Base-by-base conservation (phyloP, 2,888 invertebrate species). In the Sminthurinus aureus region DNA sequence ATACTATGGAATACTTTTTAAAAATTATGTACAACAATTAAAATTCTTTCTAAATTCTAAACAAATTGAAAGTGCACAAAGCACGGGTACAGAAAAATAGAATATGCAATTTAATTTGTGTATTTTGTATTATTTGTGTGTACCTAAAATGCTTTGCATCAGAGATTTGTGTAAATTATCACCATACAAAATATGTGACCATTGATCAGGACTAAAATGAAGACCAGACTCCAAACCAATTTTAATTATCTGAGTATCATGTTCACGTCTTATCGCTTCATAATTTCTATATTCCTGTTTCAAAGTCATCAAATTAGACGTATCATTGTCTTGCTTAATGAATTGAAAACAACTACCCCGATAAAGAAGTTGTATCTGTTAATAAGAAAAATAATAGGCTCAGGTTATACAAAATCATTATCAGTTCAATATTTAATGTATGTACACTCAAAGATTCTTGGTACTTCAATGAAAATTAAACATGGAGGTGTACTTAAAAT, bases 281-380 rank as follows among this genome's bases (percentile, higher is more conserved):
- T 99, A 99, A 0, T 96, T 96, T 20, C 98, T 93, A 90, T 98
- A 99, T 90, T 99, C 98, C 89, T 98, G 98, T 90, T 98, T 98
- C 22, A 98, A 91, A 90, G 99, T 98, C 99, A 99, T 99, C 85
- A 99, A 91, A 0, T 98, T 98, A 0, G 98, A 98, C 91, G 98
- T 98, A 52, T 96, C 96, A 73, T 71, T 20, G 22, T 98, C 98
- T 74, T 98, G 93, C 91, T 99, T 99, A 0, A 97, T 96, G 66
- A 98, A 98, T 93, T 98, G 98, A 91, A 99, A 99, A 91, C 99
- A 99, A 85, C 98, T 98, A 78, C 99, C 99, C 89, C 99, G 93
- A 91, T 99, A 99, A 50, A 99, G 92, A 80, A 99, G 93, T 91
- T 99, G 99, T 82, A 99, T 98, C 74, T n/a, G n/a, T n/a, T n/a